Conservation (phyloP, 2,113 vertebrate species). For the Macrotus californicus region DNA sequence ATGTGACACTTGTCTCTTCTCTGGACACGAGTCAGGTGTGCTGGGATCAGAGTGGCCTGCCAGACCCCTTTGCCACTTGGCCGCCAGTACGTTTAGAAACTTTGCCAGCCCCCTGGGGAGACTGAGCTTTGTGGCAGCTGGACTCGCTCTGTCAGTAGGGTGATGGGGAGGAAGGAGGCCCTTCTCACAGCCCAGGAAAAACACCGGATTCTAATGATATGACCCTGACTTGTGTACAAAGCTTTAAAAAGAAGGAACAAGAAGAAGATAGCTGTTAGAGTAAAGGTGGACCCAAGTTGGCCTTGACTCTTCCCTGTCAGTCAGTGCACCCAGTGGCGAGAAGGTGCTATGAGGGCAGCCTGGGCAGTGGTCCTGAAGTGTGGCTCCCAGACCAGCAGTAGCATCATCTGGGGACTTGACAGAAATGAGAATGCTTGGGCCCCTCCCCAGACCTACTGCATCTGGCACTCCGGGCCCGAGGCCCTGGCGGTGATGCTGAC, state of each 20-base stretch:
- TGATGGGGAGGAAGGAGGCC: not conserved
- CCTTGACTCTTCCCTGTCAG: not conserved
- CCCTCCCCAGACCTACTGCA: fast-evolving
- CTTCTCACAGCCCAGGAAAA: not conserved
- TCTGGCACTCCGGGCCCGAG: not conserved
- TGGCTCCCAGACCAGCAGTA: not conserved
- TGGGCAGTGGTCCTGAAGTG: not conserved
- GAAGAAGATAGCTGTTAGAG: not conserved
- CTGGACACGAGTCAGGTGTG: constrained; percentile 37
- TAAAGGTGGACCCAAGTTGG: not conserved
- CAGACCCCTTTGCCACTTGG: constrained; percentile 2
- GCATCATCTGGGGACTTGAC: not conserved
- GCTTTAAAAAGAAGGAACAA: not conserved
- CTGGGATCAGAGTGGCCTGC: not conserved
- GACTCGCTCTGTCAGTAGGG: constrained; percentile 28
- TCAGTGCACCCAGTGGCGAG: too few species aligned
- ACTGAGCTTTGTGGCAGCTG: constrained; percentile 51
- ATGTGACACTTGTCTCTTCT: constrained; percentile 38
- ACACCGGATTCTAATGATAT: not conserved
- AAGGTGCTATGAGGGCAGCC: not conserved
- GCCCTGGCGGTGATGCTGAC: not conserved
- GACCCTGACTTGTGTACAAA: not conserved
- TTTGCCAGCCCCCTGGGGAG: constrained; percentile 32
- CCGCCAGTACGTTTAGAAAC: not conserved
- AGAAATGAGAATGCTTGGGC: not conserved